Evolutionary conservation across 2,888 invertebrate genomes (phyloP), one percentile per base, ranked within the genome.

Genomic region (Buathra laborator): DNA sequence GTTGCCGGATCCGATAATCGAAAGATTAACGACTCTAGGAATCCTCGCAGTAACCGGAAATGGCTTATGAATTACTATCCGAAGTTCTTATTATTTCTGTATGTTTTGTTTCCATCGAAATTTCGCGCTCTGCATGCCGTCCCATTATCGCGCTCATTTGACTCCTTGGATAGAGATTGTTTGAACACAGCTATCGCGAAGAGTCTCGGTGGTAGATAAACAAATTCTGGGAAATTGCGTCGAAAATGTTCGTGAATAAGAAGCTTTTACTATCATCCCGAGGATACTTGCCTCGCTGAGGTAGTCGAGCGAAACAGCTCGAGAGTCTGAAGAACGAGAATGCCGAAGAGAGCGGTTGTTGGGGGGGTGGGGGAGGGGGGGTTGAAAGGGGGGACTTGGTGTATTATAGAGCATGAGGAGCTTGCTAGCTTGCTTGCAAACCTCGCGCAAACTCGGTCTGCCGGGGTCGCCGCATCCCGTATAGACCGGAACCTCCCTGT

Each of bases 401-500:
- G 24, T 48, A 53, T 59, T 29, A n/a, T 29, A 37, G 53, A 37
- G 51, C 24, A 19, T 64, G 59, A 16, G 70, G 46, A 24, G 46
- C 19, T 4, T 29, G 68, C n/a, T 56, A 59, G 51, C 32, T 16
- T 19, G 48, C 48, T 37, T 24, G 75, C 24, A 14, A 81, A 71
- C 24, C 48, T 4, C 46, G 44, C 43, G 44, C 64, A 53, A 74
- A 67, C 53, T 37, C 48, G 48, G 66, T 66, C 43, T 66, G 66
- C 43, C 66, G 51, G 64, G 75, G 51, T 64, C 43, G 67, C 67
- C n/a, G 24, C 72, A 56, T 72, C 51, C 37, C 62, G 32, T 79
- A 48, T 46, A 48, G 68, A 80, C 37, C 53, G 62, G 19, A 68
- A 51, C 24, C 70, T 59, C 44, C 46, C n/a, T 43, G 24, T 46